Evolutionary conservation across 2,797 vertebrate genomes (phyloP).

Genomic region (Danio choprae): DNA sequence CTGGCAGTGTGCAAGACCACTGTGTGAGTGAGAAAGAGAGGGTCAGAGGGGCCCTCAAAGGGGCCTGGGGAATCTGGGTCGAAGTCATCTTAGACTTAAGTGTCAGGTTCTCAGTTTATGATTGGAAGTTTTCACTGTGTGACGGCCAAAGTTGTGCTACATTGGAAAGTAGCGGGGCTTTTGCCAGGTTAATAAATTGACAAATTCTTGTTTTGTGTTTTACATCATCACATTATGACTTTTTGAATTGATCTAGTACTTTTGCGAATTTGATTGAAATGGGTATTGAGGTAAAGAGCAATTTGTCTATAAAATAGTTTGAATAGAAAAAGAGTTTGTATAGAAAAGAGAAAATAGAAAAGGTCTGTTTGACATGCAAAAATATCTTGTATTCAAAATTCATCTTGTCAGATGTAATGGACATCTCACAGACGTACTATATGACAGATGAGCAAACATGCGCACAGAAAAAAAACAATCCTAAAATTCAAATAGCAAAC

Average conservation of each 20-base stretch:
- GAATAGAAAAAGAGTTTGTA: too few relatives aligned
- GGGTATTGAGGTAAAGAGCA: too few relatives aligned
- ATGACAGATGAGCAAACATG: too few relatives aligned
- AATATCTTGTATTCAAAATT: too few relatives aligned
- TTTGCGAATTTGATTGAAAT: not conserved
- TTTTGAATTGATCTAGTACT: not conserved
- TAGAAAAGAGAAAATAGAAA: too few relatives aligned
- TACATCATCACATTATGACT: not conserved
- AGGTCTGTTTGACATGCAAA: too few relatives aligned
- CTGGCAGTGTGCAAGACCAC: conserved; percentile 8
- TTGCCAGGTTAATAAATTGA: not conserved
- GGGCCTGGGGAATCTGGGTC: conserved; percentile 58
- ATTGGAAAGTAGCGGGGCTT: not conserved
- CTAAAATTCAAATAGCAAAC: too few relatives aligned
- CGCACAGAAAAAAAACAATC: too few relatives aligned
- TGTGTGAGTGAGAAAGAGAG: conserved; percentile 33
- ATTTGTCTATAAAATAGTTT: too few relatives aligned
- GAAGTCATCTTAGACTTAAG: conserved; percentile 12
- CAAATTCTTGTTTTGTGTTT: not conserved
- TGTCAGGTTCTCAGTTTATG: conserved; percentile 48
- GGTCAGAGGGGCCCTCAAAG: not conserved
- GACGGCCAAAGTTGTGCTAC: not conserved
- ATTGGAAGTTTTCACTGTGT: conserved; percentile 3
- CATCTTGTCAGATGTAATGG: too few relatives aligned
- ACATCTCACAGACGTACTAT: too few relatives aligned